A percentile compares a stretch with the other conserved stretches of the same genome.
Evolutionary conservation across 2,888 invertebrate genomes (phyloP).

Genomic region (Ditylenchus weischeri): DNA sequence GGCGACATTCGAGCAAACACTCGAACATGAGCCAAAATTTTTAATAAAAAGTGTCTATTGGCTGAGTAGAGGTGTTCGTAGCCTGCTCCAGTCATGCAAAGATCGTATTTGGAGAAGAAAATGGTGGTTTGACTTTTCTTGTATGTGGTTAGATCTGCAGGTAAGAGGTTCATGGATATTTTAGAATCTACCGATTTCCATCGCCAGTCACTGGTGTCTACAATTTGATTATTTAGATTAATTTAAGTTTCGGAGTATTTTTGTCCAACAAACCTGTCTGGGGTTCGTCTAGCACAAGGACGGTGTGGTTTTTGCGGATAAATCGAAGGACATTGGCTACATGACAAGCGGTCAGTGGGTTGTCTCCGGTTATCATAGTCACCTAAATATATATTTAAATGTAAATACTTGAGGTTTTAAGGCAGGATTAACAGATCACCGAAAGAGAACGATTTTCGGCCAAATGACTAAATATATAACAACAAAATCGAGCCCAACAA

Average conservation of each 20-base stretch:
- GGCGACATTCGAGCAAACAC: constrained; percentile 96
- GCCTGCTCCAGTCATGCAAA: constrained; percentile 90
- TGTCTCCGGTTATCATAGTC: constrained; percentile 98
- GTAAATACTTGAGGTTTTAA: constrained; percentile 9
- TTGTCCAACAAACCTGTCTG: not conserved
- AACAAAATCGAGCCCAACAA: no score
- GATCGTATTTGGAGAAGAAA: constrained; percentile 74
- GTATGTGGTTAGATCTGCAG: constrained; percentile 63
- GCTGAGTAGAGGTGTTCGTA: constrained; percentile 19
- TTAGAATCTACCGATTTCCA: constrained; percentile 69
- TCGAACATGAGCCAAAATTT: constrained; percentile 59
- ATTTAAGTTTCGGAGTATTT: not conserved
- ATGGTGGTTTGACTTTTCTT: constrained; percentile 57
- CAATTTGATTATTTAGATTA: not conserved
- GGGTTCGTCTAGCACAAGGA: constrained; percentile 54
- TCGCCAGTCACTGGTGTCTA: constrained; percentile 64
- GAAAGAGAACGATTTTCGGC: not conserved
- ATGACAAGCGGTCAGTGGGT: constrained; percentile 96
- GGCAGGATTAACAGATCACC: no score
- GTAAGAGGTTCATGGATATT: constrained; percentile 71
- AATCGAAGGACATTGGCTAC: constrained; percentile 81
- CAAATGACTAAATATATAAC: not conserved
- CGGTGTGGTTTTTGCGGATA: constrained; percentile 67
- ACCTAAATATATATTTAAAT: constrained; percentile 63
- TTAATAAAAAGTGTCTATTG: constrained; percentile 3